Conservation (phyloP, 2,888 invertebrate genomes). For the Thumatha senex region DNA sequence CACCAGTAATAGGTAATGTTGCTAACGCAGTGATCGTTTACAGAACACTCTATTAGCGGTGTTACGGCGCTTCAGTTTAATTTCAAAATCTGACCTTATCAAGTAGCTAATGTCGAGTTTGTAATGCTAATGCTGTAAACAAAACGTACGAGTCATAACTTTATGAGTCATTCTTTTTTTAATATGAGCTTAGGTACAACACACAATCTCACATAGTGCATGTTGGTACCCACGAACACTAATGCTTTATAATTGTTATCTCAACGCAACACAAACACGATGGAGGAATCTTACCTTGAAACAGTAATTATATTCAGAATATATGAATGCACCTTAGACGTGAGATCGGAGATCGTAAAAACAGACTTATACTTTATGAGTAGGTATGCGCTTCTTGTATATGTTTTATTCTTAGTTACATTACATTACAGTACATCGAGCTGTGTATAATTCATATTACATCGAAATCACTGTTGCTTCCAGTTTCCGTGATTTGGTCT, state of each 20-base stretch:
- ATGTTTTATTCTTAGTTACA: neutral
- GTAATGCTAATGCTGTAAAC: slow-evolving; percentile 34
- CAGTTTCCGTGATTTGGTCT: no score
- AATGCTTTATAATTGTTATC: slow-evolving; percentile 11
- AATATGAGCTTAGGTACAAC: slow-evolving; percentile 28
- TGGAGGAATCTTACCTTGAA: slow-evolving; percentile 24
- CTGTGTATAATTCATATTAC: no score
- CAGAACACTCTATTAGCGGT: no score
- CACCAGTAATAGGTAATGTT: no score
- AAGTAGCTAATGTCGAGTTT: slow-evolving; percentile 17
- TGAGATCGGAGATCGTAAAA: neutral
- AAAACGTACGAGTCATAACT: slow-evolving; percentile 31
- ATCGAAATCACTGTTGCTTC: no score
- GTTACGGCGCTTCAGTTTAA: no score
- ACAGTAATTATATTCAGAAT: slow-evolving; percentile 12
- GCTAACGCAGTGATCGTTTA: no score
- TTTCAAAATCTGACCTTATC: slow-evolving; percentile 32
- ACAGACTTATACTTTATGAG: neutral
- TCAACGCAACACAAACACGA: slow-evolving; percentile 11
- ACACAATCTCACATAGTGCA: slow-evolving; percentile 10
- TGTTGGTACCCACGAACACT: slow-evolving; percentile 22
- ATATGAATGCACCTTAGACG: slow-evolving; percentile 1
- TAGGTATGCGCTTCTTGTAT: no score
- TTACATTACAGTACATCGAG: no score
- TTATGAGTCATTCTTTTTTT: slow-evolving; percentile 21